Conservation (phyloP, 2,888 invertebrate genomes). For the Epicampocera succincta region DNA sequence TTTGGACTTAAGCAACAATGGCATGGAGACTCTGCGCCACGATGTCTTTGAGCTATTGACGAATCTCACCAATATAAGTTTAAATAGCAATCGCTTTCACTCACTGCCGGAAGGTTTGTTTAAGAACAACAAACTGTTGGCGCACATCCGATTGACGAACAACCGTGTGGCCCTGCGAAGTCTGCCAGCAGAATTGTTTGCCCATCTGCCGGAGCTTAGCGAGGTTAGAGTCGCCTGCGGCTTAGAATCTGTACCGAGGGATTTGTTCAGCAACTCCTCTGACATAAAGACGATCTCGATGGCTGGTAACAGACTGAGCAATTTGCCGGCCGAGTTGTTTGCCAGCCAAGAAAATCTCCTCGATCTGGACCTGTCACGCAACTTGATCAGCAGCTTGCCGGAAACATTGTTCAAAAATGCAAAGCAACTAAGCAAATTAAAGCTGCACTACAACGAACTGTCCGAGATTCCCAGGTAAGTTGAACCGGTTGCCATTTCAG, state of each 20-base stretch:
- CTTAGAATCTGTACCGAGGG: slow-evolving; percentile 84
- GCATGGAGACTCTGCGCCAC: slow-evolving; percentile 84
- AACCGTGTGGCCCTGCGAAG: slow-evolving; percentile 84
- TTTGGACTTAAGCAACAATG: slow-evolving; percentile 87
- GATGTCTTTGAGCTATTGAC: slow-evolving; percentile 85
- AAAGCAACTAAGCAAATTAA: slow-evolving; percentile 83
- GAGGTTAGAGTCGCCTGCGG: slow-evolving; percentile 84
- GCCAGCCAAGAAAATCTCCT: slow-evolving; percentile 85
- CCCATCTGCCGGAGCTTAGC: slow-evolving; percentile 84
- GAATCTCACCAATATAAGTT: slow-evolving; percentile 85
- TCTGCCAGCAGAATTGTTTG: slow-evolving; percentile 84
- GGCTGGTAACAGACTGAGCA: slow-evolving; percentile 83
- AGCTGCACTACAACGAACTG: slow-evolving; percentile 86
- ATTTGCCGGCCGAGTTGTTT: slow-evolving; percentile 85
- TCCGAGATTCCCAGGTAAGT: slow-evolving; percentile 84
- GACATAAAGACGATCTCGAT: slow-evolving; percentile 85
- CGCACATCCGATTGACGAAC: slow-evolving; percentile 83
- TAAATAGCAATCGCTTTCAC: slow-evolving; percentile 86
- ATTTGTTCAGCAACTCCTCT: slow-evolving; percentile 85
- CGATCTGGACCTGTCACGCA: slow-evolving; percentile 86
- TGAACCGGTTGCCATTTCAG: not conserved
- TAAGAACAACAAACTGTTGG: slow-evolving; percentile 83
- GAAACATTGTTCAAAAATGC: slow-evolving; percentile 84
- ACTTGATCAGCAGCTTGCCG: slow-evolving; percentile 84
- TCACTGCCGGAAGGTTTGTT: slow-evolving; percentile 85